phyloP scores from a whole-genome alignment of 2,797 vertebrate genomes.

The Scolopax rusticola region DNA sequence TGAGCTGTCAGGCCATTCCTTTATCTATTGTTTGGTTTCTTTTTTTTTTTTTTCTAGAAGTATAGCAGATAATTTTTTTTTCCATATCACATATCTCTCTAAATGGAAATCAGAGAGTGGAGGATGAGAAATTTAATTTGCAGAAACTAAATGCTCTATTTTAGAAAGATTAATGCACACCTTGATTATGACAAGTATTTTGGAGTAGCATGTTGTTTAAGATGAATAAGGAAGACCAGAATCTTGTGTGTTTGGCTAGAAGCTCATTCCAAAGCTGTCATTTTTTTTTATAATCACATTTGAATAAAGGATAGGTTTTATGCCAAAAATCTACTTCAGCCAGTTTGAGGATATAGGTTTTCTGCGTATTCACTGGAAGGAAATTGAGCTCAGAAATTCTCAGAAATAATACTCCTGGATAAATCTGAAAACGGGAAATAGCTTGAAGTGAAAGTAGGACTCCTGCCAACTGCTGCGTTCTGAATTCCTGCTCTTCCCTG shows the following conservation, averaged over 20 bases:
- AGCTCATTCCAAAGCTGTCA: not conserved
- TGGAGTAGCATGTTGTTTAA: not conserved
- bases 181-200: not conserved
- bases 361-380: not conserved
- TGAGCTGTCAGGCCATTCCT: not conserved
- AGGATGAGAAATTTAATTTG: not conserved
- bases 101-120: not conserved
- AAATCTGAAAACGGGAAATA: slow-evolving; percentile 15
- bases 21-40: not conserved
- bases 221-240: not conserved
- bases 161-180: not conserved
- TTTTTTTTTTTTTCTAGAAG: not conserved
- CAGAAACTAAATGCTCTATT: not conserved
- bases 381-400: not conserved
- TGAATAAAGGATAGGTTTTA: not conserved
- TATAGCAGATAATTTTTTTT: not conserved
- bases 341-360: not conserved
- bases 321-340: not conserved
- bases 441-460: not conserved
- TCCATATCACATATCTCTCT: not conserved
- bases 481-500: not conserved
- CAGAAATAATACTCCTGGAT: not conserved
- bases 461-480: not conserved
- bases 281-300: not conserved
- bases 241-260: not conserved